Evolutionary conservation across 2,113 vertebrate genomes (phyloP).

Genomic region (Lepus americanus): DNA sequence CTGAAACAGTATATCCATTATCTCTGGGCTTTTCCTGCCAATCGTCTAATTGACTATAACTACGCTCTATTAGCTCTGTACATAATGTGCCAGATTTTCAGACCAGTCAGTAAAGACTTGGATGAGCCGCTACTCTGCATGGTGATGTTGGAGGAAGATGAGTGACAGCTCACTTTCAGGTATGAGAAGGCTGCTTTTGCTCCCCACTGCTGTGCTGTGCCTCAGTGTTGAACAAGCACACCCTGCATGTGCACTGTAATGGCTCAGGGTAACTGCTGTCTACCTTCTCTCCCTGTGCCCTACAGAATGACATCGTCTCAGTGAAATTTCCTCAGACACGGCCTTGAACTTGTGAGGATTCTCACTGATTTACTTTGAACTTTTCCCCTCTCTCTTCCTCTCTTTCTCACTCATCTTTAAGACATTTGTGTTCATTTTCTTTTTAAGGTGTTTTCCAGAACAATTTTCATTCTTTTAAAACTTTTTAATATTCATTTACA

Average conservation of each 20-base stretch:
- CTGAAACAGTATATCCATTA: background rate
- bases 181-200: background rate
- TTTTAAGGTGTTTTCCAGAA: background rate
- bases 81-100: background rate
- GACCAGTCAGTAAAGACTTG: background rate
- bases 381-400: background rate
- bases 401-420: background rate
- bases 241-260: background rate
- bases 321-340: background rate
- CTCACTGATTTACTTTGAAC: background rate
- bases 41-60: background rate
- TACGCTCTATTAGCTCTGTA: background rate
- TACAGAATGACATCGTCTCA: background rate
- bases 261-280: background rate
- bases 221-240: background rate
- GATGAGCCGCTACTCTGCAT: too few species aligned
- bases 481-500: background rate
- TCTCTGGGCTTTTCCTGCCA: conserved; percentile 30
- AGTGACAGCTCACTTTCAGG: background rate
- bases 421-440: background rate
- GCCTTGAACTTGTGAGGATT: background rate
- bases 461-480: background rate
- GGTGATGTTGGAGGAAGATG: background rate
- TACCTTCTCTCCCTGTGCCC: background rate
- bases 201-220: background rate